Evolutionary conservation across 30 jellyfish, hydroid and myxozoan genomes (phyloP).

Genomic region (Turritopsis dohrnii): DNA sequence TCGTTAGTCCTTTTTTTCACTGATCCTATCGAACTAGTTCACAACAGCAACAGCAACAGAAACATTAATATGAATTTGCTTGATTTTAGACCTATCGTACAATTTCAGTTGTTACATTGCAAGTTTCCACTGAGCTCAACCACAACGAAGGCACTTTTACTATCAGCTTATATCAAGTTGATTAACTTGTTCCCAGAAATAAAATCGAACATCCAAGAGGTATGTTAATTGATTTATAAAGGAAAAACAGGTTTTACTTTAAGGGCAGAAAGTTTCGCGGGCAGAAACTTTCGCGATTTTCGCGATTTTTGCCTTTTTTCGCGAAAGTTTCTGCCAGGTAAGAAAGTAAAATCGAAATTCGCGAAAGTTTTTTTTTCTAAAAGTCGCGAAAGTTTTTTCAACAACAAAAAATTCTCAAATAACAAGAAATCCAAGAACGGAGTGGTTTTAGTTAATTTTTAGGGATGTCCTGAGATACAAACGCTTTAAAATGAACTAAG

Average conservation of each 20-base stretch:
- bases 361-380: no score
- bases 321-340: no score
- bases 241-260: neutral
- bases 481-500: no score
- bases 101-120: conserved; percentile 76
- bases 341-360: no score
- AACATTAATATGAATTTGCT: neutral
- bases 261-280: no score
- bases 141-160: conserved; percentile 69
- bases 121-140: conserved; percentile 61
- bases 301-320: no score
- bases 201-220: conserved; percentile 80
- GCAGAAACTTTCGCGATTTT: no score
- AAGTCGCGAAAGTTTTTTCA: no score
- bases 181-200: conserved; percentile 93
- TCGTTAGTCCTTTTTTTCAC: conserved; percentile 38
- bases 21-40: conserved; percentile 26
- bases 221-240: conserved; percentile 11
- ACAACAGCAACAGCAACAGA: neutral
- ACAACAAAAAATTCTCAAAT: no score
- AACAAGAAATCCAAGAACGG: no score
- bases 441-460: no score
- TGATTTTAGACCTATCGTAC: conserved; percentile 76
- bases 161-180: conserved; percentile 84
- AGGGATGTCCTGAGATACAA: no score